phyloP scores from a whole-genome alignment of 1,140 invertebrate species.

The Dendroctonus valens region DNA sequence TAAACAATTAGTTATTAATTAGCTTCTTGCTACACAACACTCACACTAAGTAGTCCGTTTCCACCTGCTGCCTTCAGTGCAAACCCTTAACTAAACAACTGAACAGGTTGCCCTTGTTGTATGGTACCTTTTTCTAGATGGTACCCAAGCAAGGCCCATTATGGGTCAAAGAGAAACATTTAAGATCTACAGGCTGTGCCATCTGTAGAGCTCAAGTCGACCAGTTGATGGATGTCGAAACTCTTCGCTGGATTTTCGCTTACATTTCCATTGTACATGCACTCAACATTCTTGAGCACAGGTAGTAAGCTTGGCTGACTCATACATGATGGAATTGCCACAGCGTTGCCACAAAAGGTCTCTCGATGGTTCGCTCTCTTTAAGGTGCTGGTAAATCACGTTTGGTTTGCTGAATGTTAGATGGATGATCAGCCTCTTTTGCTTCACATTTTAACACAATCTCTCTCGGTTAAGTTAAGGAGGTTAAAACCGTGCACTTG shows the following conservation, averaged over 20 bases:
- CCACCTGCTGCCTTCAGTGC: background rate
- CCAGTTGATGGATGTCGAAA: background rate
- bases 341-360: background rate
- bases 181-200: constrained; percentile 12
- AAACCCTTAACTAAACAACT: background rate
- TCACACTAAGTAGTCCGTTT: background rate
- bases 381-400: no score
- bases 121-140: background rate
- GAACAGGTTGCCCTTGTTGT: background rate
- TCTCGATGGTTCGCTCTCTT: no score
- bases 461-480: no score
- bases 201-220: background rate
- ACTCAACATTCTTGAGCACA: constrained; percentile 18
- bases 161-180: constrained; percentile 6
- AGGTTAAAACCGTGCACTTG: no score
- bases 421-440: no score
- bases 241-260: no score
- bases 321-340: constrained; percentile 24
- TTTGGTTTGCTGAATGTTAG: no score
- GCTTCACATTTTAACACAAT: no score
- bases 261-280: no score
- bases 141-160: background rate
- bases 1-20: no score
- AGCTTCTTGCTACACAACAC: background rate
- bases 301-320: constrained; percentile 30